A percentile compares a stretch with the other conserved stretches of the same genome.
Evolutionary conservation across 2,113 vertebrate species (phyloP).

Genomic region (Dipodomys spectabilis): DNA sequence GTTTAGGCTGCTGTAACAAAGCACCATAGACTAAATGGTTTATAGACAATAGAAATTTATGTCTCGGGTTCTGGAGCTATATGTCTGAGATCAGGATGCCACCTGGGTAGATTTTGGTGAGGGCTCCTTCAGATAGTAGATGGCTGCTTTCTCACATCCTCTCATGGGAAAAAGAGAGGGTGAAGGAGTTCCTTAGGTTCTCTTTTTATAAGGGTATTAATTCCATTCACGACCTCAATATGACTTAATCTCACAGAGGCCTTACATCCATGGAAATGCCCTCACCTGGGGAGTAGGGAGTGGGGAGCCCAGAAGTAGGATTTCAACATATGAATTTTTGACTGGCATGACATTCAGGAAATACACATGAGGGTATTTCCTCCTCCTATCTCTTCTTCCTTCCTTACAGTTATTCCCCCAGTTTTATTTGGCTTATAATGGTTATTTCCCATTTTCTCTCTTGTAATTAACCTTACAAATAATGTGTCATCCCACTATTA

Average conservation of each 20-base stretch:
- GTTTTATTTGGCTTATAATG: neutral
- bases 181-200: neutral
- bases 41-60: neutral
- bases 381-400: neutral
- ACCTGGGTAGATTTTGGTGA: neutral
- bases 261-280: rapidly evolving
- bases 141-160: neutral
- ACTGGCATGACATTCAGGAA: neutral
- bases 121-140: neutral
- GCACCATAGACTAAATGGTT: too few relatives aligned
- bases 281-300: neutral
- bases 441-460: neutral
- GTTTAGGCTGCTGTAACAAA: too few relatives aligned
- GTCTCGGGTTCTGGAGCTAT: neutral
- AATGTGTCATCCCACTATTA: too few relatives aligned
- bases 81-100: neutral
- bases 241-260: neutral
- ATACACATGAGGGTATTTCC: too few relatives aligned
- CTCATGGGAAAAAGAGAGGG: neutral
- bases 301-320: neutral
- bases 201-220: neutral
- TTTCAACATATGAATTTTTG: neutral
- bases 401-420: neutral
- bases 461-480: neutral
- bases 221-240: neutral